Evolutionary conservation across 2,888 invertebrate species (phyloP), one percentile per base, ranked within the genome.

Genomic region (Urechis unicinctus): DNA sequence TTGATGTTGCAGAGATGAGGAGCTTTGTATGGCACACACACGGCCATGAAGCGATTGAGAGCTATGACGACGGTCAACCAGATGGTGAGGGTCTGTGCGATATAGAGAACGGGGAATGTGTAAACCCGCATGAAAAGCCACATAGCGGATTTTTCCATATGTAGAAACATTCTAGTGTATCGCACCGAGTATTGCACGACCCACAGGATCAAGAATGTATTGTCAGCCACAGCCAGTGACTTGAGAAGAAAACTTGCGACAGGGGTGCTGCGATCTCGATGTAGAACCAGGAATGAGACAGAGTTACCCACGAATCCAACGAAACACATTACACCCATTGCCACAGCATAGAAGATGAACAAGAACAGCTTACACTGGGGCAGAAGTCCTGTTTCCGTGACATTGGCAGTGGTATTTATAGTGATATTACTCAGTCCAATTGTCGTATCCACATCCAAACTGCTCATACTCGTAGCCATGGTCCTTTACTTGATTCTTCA

Each of bases 51-150:
- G 52, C 64, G 64, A 52, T 64, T 64, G 30, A 64, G 48, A 2
- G 64, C 64, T 6, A 64, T 58, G 30, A 62, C 58, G 6, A 64
- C 64, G 0, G 62, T 62, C 30, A 61, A 50, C 64, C 64, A 64
- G 44, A 64, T 64, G 29, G 64, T 64, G 42, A 54, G 55, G 9
- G 57, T 61, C 50, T 63, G 64, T 1, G 64, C 62, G 52, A 63
- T 63, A 50, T 61, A 63, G 41, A 63, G 51, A 2, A 63, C 25
- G 0, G 64, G 64, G 56, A 63, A 63, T 13, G 64, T 52, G 51
- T 52, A 57, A 17, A 64, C 55, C 1, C 61, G 51, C 17, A 59
- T 24, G 52, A 56, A 61, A 21, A 58, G 30, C 62, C 61, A 61
- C 21, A 52, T 46, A 25, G 43, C 26, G 22, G 9, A 21, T 24